Conservation (phyloP, 2,113 vertebrate genomes). For the Cyanocitta stelleri region DNA sequence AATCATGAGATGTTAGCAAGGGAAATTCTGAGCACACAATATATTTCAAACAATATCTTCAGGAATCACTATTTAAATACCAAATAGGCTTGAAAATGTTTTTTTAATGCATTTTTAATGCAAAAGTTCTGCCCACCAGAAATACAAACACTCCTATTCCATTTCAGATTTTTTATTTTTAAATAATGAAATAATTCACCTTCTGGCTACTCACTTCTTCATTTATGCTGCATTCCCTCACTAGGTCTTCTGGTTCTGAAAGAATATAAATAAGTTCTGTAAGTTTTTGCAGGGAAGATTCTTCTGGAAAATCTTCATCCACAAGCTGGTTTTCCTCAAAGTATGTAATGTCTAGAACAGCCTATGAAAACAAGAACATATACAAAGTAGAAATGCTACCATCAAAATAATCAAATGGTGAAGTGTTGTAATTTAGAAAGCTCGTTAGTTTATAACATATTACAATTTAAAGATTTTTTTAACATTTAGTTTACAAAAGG, state of each 20-base stretch:
- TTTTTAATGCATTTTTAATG: no score
- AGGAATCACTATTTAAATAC: neutral
- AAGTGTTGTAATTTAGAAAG: neutral
- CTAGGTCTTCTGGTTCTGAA: slow-evolving; percentile 88
- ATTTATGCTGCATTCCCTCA: slow-evolving; percentile 58
- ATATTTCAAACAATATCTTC: neutral
- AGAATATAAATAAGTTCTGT: slow-evolving; percentile 84
- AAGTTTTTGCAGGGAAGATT: slow-evolving; percentile 86
- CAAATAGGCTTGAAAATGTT: neutral
- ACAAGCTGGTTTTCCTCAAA: slow-evolving; percentile 95
- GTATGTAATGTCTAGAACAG: slow-evolving; percentile 91
- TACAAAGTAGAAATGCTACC: neutral
- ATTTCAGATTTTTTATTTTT: neutral
- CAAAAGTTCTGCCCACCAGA: neutral
- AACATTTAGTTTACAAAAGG: neutral
- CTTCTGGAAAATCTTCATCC: slow-evolving; percentile 92
- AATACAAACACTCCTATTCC: neutral
- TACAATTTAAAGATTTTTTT: neutral
- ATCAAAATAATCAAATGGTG: neutral
- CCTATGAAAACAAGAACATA: slow-evolving; percentile 68
- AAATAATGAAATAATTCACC: neutral
- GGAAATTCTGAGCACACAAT: neutral
- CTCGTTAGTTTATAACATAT: neutral
- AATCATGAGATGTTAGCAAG: neutral
- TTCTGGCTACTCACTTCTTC: slow-evolving; percentile 63